These are phyloP conservation scores for Siphlonurus alternatus DNA, from an alignment of 2,888 invertebrate species.

Conservation along the genomic window DNA sequence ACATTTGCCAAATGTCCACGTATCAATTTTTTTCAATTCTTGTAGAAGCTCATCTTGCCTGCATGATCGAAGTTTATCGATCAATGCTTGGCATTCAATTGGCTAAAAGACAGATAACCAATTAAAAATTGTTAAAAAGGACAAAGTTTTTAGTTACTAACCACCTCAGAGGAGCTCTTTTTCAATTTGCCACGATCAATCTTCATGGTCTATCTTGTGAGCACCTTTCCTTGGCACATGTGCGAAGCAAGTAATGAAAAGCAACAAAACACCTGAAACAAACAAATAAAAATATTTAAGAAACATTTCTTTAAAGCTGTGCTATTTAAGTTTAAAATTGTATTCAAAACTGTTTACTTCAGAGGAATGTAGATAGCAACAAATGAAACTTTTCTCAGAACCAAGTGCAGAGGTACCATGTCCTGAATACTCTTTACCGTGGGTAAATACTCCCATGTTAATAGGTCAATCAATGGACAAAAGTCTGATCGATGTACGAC, in stretches of 20 bases:
- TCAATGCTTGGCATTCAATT: slow-evolving; percentile 56
- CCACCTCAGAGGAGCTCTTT: slow-evolving; percentile 69
- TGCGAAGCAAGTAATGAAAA: not conserved
- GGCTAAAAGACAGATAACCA: slow-evolving; percentile 27
- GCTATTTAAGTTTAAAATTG: too few species aligned
- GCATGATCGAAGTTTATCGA: slow-evolving; percentile 50
- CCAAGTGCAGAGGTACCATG: too few species aligned
- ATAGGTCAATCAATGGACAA: too few species aligned
- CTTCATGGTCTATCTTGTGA: slow-evolving; percentile 38
- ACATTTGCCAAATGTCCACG: slow-evolving; percentile 76
- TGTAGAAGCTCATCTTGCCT: slow-evolving; percentile 44
- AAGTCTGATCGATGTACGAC: too few species aligned
- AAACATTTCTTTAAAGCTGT: too few species aligned
- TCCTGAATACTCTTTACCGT: too few species aligned
- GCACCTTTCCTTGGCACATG: not conserved
- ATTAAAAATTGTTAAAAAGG: slow-evolving; percentile 2
- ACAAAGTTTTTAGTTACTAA: slow-evolving; percentile 23
- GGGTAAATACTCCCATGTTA: too few species aligned
- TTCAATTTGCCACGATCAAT: slow-evolving; percentile 64
- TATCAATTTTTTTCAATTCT: slow-evolving; percentile 53
- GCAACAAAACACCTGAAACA: not conserved
- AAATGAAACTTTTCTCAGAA: too few species aligned
- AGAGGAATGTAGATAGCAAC: too few species aligned
- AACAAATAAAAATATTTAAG: too few species aligned
- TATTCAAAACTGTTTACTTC: too few species aligned